Evolutionary conservation across 2,797 vertebrate genomes (phyloP).

Genomic region (Molossus alvarezi): DNA sequence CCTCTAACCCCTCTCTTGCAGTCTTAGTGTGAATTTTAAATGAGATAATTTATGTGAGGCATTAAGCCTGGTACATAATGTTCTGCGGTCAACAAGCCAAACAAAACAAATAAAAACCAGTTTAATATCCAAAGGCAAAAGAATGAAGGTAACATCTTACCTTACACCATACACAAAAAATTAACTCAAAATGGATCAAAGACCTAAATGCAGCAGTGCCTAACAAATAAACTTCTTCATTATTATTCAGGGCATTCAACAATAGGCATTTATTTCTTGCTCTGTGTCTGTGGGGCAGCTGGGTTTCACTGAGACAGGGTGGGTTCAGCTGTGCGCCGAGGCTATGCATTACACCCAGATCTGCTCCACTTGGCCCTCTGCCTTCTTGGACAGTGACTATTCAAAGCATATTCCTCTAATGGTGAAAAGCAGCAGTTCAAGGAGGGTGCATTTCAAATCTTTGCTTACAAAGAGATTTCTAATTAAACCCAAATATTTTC

Average conservation of each 20-base stretch:
- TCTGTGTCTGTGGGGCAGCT: neutral
- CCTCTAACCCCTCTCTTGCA: neutral
- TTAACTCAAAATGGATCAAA: neutral
- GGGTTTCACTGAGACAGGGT: neutral
- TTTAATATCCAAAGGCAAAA: neutral
- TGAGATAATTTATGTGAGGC: neutral
- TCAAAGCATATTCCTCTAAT: neutral
- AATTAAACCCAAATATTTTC: constrained; percentile 22
- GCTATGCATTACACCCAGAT: neutral
- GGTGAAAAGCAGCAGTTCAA: neutral
- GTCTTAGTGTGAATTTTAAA: neutral
- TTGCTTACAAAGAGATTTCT: neutral
- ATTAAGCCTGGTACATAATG: neutral
- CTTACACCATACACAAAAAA: neutral
- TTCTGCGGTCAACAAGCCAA: neutral
- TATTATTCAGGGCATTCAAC: neutral
- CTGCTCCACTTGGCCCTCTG: neutral
- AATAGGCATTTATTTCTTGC: constrained; percentile 30
- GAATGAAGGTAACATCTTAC: neutral
- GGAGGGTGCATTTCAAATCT: neutral
- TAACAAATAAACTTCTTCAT: neutral
- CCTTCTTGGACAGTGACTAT: neutral
- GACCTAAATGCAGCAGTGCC: neutral
- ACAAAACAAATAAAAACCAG: neutral
- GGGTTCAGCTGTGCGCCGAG: neutral